A percentile compares a stretch with the other conserved stretches of the same genome.
Evolutionary conservation across 2,113 vertebrate genomes (phyloP).

Genomic region (Pomatorhinus ruficollis): DNA sequence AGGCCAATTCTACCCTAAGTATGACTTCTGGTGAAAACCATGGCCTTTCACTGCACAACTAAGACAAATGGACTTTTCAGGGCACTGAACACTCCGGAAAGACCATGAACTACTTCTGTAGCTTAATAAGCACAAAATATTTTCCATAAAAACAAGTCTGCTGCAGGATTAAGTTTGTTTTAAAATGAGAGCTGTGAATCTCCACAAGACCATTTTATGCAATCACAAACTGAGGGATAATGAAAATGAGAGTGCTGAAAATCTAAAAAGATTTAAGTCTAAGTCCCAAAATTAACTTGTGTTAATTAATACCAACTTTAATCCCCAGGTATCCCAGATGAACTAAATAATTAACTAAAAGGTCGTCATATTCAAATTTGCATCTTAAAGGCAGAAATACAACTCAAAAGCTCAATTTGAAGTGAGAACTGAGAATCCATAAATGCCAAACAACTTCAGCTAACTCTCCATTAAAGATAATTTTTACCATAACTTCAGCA

Average conservation of each 20-base stretch:
- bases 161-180: not conserved
- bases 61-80: not conserved
- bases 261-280: not conserved
- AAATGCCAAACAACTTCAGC: not conserved
- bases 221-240: not conserved
- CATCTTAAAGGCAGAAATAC: not conserved
- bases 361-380: not conserved
- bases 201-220: not conserved
- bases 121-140: not conserved
- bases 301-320: not conserved
- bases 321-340: not conserved
- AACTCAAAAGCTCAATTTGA: not conserved
- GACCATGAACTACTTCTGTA: not conserved
- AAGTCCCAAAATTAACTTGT: not conserved
- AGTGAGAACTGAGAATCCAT: not conserved
- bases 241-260: not conserved
- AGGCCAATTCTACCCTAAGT: not conserved
- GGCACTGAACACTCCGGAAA: rapidly evolving
- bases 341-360: not conserved
- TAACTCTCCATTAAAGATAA: not conserved
- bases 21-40: not conserved
- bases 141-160: not conserved
- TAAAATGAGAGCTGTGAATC: not conserved
- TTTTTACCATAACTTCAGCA: not conserved
- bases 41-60: not conserved